Base-by-base conservation (phyloP, 2,888 invertebrate species). In the Argyresthia goedartella region DNA sequence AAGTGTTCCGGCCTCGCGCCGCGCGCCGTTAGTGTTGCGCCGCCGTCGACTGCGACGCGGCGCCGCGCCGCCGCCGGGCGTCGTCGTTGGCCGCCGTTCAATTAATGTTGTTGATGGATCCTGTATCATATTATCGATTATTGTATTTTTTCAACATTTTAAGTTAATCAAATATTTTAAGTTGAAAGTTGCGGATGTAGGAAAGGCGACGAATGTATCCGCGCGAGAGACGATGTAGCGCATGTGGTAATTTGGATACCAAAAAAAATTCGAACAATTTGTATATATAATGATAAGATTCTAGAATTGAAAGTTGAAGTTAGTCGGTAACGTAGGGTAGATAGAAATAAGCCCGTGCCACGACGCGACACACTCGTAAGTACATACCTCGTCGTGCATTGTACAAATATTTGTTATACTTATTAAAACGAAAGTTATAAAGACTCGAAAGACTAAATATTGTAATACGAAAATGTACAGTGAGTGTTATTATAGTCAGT, bases 381-480 rank as follows among this genome's bases (percentile, higher is more conserved):
- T n/a, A n/a, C 78, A 74, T 72, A 72, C 49, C 52, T 47, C 75
- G 76, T 76, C 81, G 85, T 77, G 77, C 77, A 74, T 79, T 87
- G 86, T 87, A 87, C 86, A 87, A 85, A 80, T 81, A 81, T 82
- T 85, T 86, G 85, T 85, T 84, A 86, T 84, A n/a, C n/a, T n/a
- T n/a, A 78, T 79, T 65, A 69, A 80, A 73, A 76, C 76, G 77
- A 67, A 82, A 78, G 76, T 81, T 82, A 82, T 81, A 73, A 78
- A 76, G 67, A 71, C 79, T 76, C 74, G 76, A 81, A 85, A 84
- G 81, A 85, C 85, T 84, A 78, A 82, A 76, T 82, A 85, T 84
- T 87, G 84, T 86, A 82, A 81, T 80, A 84, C 82, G 70, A 82
- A 81, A 81, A 78, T 86, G 86, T 85, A 85, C 86, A 87, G 87